Evolutionary conservation across 2,113 vertebrate species (phyloP), one percentile per base, ranked within the genome.

Genomic region (Dasyprocta punctata): DNA sequence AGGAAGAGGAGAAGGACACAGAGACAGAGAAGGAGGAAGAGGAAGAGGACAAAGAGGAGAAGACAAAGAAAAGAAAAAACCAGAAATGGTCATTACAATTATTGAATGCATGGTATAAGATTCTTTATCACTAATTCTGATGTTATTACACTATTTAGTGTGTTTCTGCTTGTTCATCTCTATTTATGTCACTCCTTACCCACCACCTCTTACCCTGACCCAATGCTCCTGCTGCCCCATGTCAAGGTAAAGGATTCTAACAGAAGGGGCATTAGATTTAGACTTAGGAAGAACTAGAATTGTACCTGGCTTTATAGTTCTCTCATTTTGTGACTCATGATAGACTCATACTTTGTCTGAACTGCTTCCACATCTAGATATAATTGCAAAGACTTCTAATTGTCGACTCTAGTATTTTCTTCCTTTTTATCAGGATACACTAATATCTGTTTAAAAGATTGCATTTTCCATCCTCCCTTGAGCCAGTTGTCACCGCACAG

Each of bases 361-460:
- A 83, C 17, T 78, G 58, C 63, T 86, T 88, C 49, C 38, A 58
- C 12, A 49, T 44, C 41, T 73, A 56, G 87, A 67, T 52, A 83
- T 63, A 93, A 92, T 56, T 97, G 65, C 44, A 65, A 78, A 95
- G 90, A 92, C 41, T 80, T 80, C 82, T 88, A 65, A n/a, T 22
- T 49, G 30, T 69, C 44, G 12, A 61, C 20, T 4, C 1, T 24
- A 49, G 16, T 36, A 69, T 58, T 60, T 47, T 82, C 47, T 92
- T 84, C 17, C 38, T 84, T 90, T 60, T 52, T 28, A 86, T 61
- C 33, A 36, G 36, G 38, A 28, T 16, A 0, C 12, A 9, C 7
- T 61, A 49, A 56, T 81, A 14, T 44, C 58, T 49, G 13, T 2
- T 73, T 89, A 89, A n/a, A 81, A 89, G 78, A 92, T 71, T 86